Evolutionary conservation across 2,797 vertebrate species (phyloP), one percentile per base, ranked within the genome.

Genomic region (Notamacropus eugenii): DNA sequence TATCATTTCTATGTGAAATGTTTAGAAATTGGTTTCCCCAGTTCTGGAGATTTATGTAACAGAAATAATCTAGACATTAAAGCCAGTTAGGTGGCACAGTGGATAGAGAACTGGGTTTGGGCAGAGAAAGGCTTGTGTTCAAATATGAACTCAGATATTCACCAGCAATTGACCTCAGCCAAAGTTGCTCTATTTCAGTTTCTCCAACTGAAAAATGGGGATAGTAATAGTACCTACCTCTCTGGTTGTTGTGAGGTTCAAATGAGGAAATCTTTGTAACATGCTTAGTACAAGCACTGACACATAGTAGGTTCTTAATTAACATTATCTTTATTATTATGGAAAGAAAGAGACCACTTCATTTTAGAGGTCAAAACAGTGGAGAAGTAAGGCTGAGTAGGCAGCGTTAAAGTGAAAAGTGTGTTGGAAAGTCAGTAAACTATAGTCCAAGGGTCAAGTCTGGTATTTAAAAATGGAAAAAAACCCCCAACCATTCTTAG

Each of bases 381-480:
- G 56, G 34, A 93, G 93, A 93, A 93, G 54, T 94, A 9, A 95
- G 34, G 74, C 74, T 50, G 90, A 34, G n/a, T 67, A 67, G 34
- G 96, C 19, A 46, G 1, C 5, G 62, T 74, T 74, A 74, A 1
- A 22, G 19, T 74, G n/a, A 74, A 74, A 40, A 40, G 5, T 74
- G 67, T 40, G 16, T 1, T 40, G n/a, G 67, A 40, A 67, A 5
- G 34, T 67, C 59, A 67, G 59, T 16, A n/a, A n/a, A 67, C 59
- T n/a, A n/a, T 5, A 3, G 59, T 34, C 59, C 59, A 67, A n/a
- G 31, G 13, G 31, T 29, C 31, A 67, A 34, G 31, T 67, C 4
- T n/a, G 4, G 31, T 14, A 67, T 67, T n/a, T n/a, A n/a, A 67
- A 34, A 67, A 67, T 67, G 31, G 34, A 14, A 67, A 67, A 62